Base-by-base conservation (phyloP, 1,140 invertebrate genomes). In the Brachionus paranguensis region DNA sequence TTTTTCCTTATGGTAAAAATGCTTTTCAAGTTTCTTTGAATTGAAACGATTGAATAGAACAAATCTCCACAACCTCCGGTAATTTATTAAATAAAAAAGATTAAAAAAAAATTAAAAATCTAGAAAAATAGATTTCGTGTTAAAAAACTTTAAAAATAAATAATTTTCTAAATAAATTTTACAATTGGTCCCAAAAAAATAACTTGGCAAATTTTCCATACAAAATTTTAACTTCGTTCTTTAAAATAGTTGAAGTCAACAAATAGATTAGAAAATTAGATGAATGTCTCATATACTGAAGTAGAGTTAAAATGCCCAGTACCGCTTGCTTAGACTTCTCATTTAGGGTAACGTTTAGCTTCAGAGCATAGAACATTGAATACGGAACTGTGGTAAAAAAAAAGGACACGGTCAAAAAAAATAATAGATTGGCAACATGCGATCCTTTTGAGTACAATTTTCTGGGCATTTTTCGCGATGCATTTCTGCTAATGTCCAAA, bases 311-410 rank as follows among this genome's bases (percentile, higher is more conserved):
- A 81, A 81, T 20, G 41, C 78, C 78, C 8, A 60, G 8, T n/a
- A 81, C 41, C 41, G 33, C 41, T 11, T 41, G 55, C 29, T 68
- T 81, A 0, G 43, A 10, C 33, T 81, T 45, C 11, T 14, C 7
- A 45, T 17, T 7, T 20, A 68, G 37, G 4, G 37, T 14, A 27
- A 12, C 53, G 47, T 76, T 76, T 24, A 81, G 53, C 27, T 47
- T 60, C 4, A 64, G 24, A 20, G 78, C 78, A 27, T 81, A 81
- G n/a, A 43, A 81, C 20, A 55, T 64, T 10, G 78, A 81, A 47
- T 81, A 81, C 8, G 78, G 78, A 64, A 81, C 78, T 45, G 78
- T 81, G 10, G 78, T 81, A 64, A 81, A 81, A 37, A 81, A 68
- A 81, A 81, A 81, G 0, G 78, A 81, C 0, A 81, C 41, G 7